A percentile compares a stretch with the other conserved stretches of the same genome.
These are phyloP conservation scores for Eubasilissa regina DNA, from an alignment of 1,140 invertebrate species.

Conservation along the genomic window DNA sequence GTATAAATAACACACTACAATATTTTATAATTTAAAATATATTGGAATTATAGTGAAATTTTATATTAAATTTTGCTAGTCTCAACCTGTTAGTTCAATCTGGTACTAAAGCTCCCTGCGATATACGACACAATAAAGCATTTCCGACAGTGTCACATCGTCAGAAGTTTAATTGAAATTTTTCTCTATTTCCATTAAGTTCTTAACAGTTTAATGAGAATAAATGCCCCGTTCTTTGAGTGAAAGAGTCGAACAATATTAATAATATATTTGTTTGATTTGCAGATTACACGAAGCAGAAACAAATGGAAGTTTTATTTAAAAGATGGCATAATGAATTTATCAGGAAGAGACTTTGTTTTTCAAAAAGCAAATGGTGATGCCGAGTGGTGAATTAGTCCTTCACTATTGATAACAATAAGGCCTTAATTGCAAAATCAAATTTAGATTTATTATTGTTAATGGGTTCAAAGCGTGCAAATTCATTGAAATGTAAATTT, in stretches of 20 bases:
- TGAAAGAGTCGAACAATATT: neutral
- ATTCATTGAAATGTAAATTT: slow-evolving; percentile 30
- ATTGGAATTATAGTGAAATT: no score
- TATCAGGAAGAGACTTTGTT: slow-evolving; percentile 97
- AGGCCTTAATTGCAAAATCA: slow-evolving; percentile 42
- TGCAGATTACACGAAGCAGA: slow-evolving; percentile 94
- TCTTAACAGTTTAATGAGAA: no score
- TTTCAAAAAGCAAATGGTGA: slow-evolving; percentile 99
- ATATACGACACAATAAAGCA: no score
- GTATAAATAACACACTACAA: no score
- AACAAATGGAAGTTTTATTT: slow-evolving; percentile 99
- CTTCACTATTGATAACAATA: neutral
- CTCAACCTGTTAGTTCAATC: no score
- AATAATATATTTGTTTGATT: slow-evolving; percentile 50
- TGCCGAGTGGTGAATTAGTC: slow-evolving; percentile 92
- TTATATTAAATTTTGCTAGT: no score
- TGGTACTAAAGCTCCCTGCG: no score
- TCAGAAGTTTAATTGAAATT: no score
- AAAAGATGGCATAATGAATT: slow-evolving; percentile 99
- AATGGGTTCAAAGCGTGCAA: slow-evolving; percentile 22
- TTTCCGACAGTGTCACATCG: no score
- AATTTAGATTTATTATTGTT: slow-evolving; percentile 40
- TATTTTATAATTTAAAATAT: no score
- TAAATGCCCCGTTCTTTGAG: no score
- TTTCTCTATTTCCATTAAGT: no score